Conservation (phyloP, 2,888 invertebrate species). For the Onchidella celtica region DNA sequence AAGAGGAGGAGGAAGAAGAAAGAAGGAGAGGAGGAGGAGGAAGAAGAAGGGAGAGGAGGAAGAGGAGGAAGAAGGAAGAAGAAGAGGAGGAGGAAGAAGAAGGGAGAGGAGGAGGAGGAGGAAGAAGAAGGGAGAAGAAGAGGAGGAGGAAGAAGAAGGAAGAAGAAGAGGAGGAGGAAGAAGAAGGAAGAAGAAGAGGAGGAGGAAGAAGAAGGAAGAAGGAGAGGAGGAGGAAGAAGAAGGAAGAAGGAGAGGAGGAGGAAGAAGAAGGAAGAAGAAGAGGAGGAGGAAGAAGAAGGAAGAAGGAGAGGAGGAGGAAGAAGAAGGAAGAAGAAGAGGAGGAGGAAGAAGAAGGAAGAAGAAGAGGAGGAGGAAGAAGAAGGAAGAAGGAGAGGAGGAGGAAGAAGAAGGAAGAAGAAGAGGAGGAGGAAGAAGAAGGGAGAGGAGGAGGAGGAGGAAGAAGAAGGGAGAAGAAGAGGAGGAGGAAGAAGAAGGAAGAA, state of each 20-base stretch:
- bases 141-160: background rate
- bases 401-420: background rate
- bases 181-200: background rate
- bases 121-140: background rate
- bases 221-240: background rate
- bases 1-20: background rate
- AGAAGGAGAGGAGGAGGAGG: no score
- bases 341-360: background rate
- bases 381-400: background rate
- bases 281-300: no score
- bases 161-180: background rate
- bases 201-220: background rate
- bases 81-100: background rate
- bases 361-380: background rate
- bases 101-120: background rate
- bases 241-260: no score
- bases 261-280: background rate
- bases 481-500: background rate
- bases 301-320: background rate
- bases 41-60: background rate
- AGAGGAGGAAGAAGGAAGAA: background rate
- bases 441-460: background rate
- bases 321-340: constrained; percentile 2
- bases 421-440: background rate
- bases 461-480: background rate